Evolutionary conservation across 1,140 invertebrate species (phyloP).

Genomic region (Homarus americanus): DNA sequence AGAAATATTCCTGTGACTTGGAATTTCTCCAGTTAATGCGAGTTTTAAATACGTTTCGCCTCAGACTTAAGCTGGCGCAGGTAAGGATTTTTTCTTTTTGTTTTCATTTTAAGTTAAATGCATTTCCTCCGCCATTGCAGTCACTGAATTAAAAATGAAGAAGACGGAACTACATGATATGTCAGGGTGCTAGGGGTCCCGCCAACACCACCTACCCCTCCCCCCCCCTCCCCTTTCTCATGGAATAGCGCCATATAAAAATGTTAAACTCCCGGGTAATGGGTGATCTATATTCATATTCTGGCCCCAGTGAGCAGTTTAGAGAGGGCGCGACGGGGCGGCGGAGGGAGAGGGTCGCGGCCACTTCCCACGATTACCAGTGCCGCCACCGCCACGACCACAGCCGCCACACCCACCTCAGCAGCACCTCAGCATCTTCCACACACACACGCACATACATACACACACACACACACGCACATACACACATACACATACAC

Average conservation of each 20-base stretch:
- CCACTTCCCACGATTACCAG: not conserved
- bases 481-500: too few relatives aligned
- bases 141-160: not conserved
- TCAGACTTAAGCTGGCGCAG: too few relatives aligned
- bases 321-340: not conserved
- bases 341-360: not conserved
- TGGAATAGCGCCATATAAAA: slow-evolving; percentile 9
- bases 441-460: too few relatives aligned
- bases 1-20: not conserved
- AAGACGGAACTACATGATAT: not conserved
- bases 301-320: slow-evolving; percentile 24
- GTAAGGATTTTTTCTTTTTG: too few relatives aligned
- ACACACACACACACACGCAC: too few relatives aligned
- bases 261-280: slow-evolving; percentile 13
- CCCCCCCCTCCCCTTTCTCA: not conserved
- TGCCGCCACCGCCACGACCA: not conserved
- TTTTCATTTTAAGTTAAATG: not conserved
- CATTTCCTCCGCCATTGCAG: not conserved
- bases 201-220: not conserved
- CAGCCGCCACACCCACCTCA: not conserved
- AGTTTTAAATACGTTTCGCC: not conserved
- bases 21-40: not conserved
- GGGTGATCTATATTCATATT: slow-evolving; percentile 34
- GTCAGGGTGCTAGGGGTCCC: not conserved
- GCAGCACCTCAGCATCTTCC: not conserved